Base-by-base conservation (phyloP, 2,113 vertebrate genomes). In the Myanophis thanlyinensis region DNA sequence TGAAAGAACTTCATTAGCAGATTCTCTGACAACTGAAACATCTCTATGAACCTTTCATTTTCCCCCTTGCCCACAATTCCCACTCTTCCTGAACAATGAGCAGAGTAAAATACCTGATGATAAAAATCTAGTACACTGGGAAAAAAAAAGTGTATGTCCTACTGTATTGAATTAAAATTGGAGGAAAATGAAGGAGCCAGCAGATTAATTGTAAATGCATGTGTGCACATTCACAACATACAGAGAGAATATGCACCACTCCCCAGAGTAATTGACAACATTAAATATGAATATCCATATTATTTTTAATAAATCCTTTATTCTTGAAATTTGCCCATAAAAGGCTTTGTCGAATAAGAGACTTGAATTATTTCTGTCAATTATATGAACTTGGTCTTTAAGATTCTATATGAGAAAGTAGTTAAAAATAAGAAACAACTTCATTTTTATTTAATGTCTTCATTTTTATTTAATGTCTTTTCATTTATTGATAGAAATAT, bases 71-170 rank as follows among this genome's bases (percentile, higher is more conserved):
- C 87, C 86, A 93, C 73, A 85, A 2, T 90, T 87, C 53, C 91
- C 92, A 56, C 91, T 94, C 85, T 89, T 95, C 91, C 73, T 95
- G 13, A 62, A 59, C 23, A 10, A 13, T 91, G 47, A 44, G 5
- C n/a, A 85, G 91, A 95, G 95, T 92, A 93, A 95, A 93, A 96
- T 95, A 92, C 91, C 93, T 73, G 67, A 48, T 88, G 46, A 95
- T 95, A 94, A 95, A 95, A 52, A 89, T 1, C 7, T 88, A 80
- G 54, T 90, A 52, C 6, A 85, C 2, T 30, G 35, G n/a, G n/a
- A n/a, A n/a, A n/a, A 20, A 80, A 80, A 56, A 40, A 56, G 87
- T 54, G 54, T 23, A 56, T 27, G 22, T 67, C 25, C 54, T 10
- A 18, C 18, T 18, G 0, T 35, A 30, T 73, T 44, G 25, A 89